These are phyloP conservation scores for Hydrotaea cyrtoneurina DNA, from an alignment of 2,888 invertebrate species.

Conservation along the genomic window DNA sequence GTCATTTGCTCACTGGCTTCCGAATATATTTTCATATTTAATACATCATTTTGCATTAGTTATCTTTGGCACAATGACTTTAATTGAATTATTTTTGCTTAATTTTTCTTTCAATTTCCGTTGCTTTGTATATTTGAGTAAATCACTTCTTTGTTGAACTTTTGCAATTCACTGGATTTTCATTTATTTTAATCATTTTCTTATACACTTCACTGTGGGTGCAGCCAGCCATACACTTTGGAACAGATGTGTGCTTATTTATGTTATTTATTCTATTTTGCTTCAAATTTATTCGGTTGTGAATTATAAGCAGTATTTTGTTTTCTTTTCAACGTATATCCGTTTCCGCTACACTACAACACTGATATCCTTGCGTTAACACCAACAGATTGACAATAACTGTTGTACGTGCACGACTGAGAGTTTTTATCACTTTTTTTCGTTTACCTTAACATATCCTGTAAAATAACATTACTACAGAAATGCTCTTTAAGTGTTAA, in stretches of 20 bases:
- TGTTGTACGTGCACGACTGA: background rate
- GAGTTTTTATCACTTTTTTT: background rate
- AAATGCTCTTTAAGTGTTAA: background rate
- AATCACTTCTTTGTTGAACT: background rate
- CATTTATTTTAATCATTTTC: background rate
- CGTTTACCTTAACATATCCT: background rate
- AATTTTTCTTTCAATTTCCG: background rate
- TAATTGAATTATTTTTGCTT: background rate
- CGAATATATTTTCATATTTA: background rate
- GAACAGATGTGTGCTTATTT: background rate
- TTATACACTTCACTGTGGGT: background rate
- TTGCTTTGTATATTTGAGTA: background rate
- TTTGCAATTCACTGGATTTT: background rate
- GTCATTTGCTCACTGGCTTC: background rate
- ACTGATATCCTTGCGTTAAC: slow-evolving; percentile 48
- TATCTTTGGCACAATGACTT: background rate
- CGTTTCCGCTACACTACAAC: background rate
- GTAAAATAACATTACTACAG: background rate
- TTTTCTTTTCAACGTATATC: slow-evolving; percentile 2
- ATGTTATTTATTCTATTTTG: slow-evolving; percentile 16
- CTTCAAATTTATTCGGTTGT: background rate
- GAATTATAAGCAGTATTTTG: background rate
- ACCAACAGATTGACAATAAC: slow-evolving; percentile 43
- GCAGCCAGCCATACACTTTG: background rate
- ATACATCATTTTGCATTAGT: background rate